Evolutionary conservation across 2,888 invertebrate species (phyloP).

Genomic region (Sphaerophoria rueppellii): DNA sequence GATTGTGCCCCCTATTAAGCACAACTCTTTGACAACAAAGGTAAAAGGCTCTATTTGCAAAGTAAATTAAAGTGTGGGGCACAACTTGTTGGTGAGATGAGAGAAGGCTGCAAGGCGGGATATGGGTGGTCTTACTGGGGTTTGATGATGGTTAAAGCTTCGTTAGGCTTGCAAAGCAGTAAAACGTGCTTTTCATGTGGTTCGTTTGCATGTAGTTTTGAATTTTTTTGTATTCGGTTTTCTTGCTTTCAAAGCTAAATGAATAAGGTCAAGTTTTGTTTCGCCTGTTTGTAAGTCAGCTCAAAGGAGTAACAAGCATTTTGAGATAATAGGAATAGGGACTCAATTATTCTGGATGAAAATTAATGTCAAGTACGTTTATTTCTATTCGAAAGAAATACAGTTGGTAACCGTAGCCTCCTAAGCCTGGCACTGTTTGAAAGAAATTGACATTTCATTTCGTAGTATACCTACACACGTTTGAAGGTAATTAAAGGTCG

Average conservation of each 20-base stretch:
- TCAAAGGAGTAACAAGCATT: slow-evolving; percentile 10
- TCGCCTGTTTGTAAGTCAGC: slow-evolving; percentile 32
- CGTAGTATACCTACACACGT: too few relatives aligned
- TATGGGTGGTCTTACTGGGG: neutral
- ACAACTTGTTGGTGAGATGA: neutral
- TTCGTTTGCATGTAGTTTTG: slow-evolving; percentile 64
- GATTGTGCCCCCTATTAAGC: slow-evolving; percentile 27
- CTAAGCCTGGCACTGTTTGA: too few relatives aligned
- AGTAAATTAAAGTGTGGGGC: slow-evolving; percentile 49
- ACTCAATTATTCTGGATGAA: neutral
- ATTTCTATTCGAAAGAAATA: too few relatives aligned
- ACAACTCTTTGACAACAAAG: slow-evolving; percentile 63
- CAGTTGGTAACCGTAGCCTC: too few relatives aligned
- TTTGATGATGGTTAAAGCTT: slow-evolving; percentile 17
- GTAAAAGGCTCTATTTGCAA: slow-evolving; percentile 56
- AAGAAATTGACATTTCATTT: too few relatives aligned
- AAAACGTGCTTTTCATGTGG: slow-evolving; percentile 52
- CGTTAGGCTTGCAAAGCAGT: slow-evolving; percentile 37
- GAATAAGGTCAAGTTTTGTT: slow-evolving; percentile 66
- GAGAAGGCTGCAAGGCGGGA: too few relatives aligned
- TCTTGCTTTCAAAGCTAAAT: slow-evolving; percentile 21
- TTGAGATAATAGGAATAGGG: neutral
- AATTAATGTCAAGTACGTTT: slow-evolving; percentile 1
- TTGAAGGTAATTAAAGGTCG: too few relatives aligned
- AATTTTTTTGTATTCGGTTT: slow-evolving; percentile 34